Evolutionary conservation across 2,888 invertebrate species (phyloP).

Genomic region (Hemithea aestivaria): DNA sequence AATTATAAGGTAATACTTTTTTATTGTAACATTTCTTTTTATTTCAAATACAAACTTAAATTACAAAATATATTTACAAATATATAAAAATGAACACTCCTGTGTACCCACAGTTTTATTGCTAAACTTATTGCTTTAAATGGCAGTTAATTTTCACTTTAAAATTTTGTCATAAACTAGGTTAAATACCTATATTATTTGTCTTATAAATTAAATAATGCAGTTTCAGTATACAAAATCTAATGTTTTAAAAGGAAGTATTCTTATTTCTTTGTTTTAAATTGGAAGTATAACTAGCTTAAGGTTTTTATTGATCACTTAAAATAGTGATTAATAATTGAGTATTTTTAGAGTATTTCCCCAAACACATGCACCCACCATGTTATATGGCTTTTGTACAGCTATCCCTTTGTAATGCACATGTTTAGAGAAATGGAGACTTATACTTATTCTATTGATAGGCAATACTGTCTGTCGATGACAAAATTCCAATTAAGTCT

Average conservation of each 20-base stretch:
- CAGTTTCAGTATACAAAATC: too few species aligned
- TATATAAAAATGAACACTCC: conserved; percentile 46
- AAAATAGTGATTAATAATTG: too few species aligned
- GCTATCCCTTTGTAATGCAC: conserved; percentile 2
- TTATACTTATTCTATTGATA: conserved; percentile 1
- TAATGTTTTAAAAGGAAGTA: too few species aligned
- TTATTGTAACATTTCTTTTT: conserved; percentile 40
- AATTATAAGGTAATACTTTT: conserved; percentile 6
- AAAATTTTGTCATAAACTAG: neutral
- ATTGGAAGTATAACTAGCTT: too few species aligned
- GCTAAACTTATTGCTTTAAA: neutral
- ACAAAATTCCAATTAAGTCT: conserved; percentile 12
- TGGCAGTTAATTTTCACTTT: conserved; percentile 13
- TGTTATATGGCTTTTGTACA: conserved; percentile 11
- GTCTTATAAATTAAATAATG: too few species aligned
- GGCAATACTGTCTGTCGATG: conserved; percentile 15
- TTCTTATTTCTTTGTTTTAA: too few species aligned
- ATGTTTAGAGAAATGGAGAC: neutral
- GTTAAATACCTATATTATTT: neutral
- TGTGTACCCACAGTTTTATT: too few species aligned
- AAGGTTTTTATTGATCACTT: too few species aligned
- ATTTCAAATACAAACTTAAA: conserved; percentile 49
- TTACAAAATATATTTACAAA: conserved; percentile 61
- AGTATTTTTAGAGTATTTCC: too few species aligned
- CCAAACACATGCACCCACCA: too few species aligned